Percentiles rank a stretch among this genome's conserved stretches.
Evolutionary conservation across 2,888 invertebrate genomes (phyloP).

Genomic region (Monopis laevigella): DNA sequence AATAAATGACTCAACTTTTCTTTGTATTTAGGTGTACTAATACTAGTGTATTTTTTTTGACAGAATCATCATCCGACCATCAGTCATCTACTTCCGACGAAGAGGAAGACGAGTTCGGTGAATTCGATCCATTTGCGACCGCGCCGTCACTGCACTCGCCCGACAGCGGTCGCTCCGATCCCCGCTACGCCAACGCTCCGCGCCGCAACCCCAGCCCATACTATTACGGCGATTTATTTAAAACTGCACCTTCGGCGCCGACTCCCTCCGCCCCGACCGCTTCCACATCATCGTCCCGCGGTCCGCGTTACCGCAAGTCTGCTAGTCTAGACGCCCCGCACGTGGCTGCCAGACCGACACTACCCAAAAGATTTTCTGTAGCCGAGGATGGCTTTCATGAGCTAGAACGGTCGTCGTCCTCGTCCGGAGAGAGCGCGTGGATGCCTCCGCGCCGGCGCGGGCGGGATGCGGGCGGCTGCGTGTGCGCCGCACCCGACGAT

Average conservation of each 20-base stretch:
- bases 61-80: conserved; percentile 55
- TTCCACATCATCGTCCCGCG: conserved; percentile 61
- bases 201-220: conserved; percentile 82
- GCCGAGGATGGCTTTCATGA: conserved; percentile 75
- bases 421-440: conserved; percentile 67
- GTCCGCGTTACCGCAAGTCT: conserved; percentile 74
- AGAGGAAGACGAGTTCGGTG: conserved; percentile 69
- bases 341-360: conserved; percentile 68
- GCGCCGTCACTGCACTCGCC: conserved; percentile 74
- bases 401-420: conserved; percentile 55
- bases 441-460: conserved; percentile 79
- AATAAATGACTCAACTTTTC: not conserved
- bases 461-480: conserved; percentile 75
- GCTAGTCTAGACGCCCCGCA: conserved; percentile 79
- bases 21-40: too few species aligned
- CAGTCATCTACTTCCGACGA: conserved; percentile 61
- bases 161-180: conserved; percentile 71
- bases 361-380: conserved; percentile 74
- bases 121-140: conserved; percentile 56
- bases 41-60: conserved; percentile 17
- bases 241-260: conserved; percentile 49
- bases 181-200: conserved; percentile 63
- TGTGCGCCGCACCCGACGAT: conserved; percentile 76
- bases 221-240: conserved; percentile 82
- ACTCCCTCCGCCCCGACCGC: conserved; percentile 24